Evolutionary conservation across 2,797 vertebrate genomes (phyloP).

Genomic region (Spinus pinus): DNA sequence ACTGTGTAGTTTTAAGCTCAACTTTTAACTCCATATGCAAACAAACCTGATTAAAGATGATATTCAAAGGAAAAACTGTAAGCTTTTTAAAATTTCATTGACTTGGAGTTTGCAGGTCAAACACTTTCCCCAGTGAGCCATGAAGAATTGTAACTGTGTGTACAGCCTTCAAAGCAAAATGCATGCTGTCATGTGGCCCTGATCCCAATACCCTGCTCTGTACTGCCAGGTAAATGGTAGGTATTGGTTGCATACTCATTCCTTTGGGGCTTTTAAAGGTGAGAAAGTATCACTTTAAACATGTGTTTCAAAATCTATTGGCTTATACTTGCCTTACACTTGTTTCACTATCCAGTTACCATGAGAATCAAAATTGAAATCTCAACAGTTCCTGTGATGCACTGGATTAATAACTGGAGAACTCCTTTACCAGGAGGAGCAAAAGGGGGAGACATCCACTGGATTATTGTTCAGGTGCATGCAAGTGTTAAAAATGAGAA

Average conservation of each 20-base stretch:
- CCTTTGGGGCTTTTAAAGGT: neutral
- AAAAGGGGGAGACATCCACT: neutral
- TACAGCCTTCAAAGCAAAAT: neutral
- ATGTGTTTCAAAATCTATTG: neutral
- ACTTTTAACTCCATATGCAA: neutral
- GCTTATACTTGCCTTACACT: neutral
- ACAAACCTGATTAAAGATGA: conserved; percentile 29
- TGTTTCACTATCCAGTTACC: neutral
- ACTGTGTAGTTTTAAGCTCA: neutral
- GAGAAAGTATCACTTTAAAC: neutral
- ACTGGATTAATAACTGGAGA: neutral
- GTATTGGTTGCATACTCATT: neutral
- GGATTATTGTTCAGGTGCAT: neutral
- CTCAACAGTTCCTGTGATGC: neutral
- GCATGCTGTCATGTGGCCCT: neutral
- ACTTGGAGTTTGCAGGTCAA: conserved; percentile 28
- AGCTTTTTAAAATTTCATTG: neutral
- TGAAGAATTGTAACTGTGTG: neutral
- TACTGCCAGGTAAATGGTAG: neutral
- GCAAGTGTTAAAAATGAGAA: conserved; percentile 24
- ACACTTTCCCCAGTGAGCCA: neutral
- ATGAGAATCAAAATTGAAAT: conserved; percentile 24
- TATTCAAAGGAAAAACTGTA: neutral
- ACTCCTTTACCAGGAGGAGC: neutral
- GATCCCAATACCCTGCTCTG: neutral